Evolutionary conservation across 2,113 vertebrate genomes (phyloP).

Genomic region (Thunnus maccoyii): DNA sequence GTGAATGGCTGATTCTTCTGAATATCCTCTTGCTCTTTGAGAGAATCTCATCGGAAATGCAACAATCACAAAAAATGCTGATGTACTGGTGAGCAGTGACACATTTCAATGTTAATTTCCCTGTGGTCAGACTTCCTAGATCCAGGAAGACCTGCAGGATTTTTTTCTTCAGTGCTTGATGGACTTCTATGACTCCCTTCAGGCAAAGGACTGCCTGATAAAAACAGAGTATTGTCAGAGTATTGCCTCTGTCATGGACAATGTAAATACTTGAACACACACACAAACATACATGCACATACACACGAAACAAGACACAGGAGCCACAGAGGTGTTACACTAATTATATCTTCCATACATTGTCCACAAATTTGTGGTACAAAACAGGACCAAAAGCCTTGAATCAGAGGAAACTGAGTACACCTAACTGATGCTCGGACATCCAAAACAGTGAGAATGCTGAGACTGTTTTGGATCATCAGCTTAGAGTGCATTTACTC

Average conservation of each 20-base stretch:
- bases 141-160: conserved; percentile 15
- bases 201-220: conserved; percentile 18
- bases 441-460: conserved; percentile 62
- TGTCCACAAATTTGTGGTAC: conserved; percentile 61
- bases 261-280: conserved; percentile 61
- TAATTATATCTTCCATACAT: conserved; percentile 64
- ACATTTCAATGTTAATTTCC: conserved; percentile 51
- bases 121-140: conserved; percentile 22
- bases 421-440: conserved; percentile 62
- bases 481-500: conserved; percentile 69
- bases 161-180: conserved; percentile 39
- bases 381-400: conserved; percentile 77
- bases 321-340: conserved; percentile 28
- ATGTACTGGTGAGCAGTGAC: conserved; percentile 38
- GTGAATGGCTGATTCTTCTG: conserved; percentile 20
- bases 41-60: conserved; percentile 16
- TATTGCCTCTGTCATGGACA: conserved; percentile 49
- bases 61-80: conserved; percentile 18
- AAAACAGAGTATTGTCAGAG: conserved; percentile 24
- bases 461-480: conserved; percentile 66
- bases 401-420: conserved; percentile 75
- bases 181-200: conserved; percentile 40
- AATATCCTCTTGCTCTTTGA: conserved; percentile 31
- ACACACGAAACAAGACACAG: conserved; percentile 35
- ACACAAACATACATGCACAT: conserved; percentile 30